Conservation (phyloP, 92 coral and sea anemone species). For the Parazoanthus atlanticus region DNA sequence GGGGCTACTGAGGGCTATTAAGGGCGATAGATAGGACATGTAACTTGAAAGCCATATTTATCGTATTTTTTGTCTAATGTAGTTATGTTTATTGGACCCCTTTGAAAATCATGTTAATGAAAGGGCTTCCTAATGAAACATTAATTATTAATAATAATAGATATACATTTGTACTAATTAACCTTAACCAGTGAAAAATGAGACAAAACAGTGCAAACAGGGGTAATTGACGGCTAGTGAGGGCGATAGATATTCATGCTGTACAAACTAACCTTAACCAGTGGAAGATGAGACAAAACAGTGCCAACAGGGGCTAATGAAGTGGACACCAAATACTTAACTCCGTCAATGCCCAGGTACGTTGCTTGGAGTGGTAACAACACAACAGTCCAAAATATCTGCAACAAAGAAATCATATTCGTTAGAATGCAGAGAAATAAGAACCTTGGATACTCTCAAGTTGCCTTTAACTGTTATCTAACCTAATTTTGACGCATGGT, state of each 20-base stretch:
- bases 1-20: neutral
- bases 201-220: neutral
- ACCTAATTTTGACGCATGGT: too few species aligned
- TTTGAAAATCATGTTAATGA: too few species aligned
- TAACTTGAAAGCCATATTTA: too few species aligned
- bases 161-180: neutral
- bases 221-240: too few species aligned
- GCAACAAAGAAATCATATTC: neutral
- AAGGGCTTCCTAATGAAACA: too few species aligned
- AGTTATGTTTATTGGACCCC: too few species aligned
- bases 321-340: neutral
- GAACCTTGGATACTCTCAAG: too few species aligned
- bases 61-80: too few species aligned
- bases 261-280: slow-evolving; percentile 10
- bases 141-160: too few species aligned
- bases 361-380: slow-evolving; percentile 15
- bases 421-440: neutral
- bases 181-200: neutral
- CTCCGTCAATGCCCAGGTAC: slow-evolving; percentile 4
- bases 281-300: slow-evolving; percentile 7
- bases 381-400: slow-evolving; percentile 20
- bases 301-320: slow-evolving; percentile 12
- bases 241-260: neutral
- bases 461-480: too few species aligned
- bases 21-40: neutral